Evolutionary conservation across 2,888 invertebrate species (phyloP).

Genomic region (Amaurobius ferox): DNA sequence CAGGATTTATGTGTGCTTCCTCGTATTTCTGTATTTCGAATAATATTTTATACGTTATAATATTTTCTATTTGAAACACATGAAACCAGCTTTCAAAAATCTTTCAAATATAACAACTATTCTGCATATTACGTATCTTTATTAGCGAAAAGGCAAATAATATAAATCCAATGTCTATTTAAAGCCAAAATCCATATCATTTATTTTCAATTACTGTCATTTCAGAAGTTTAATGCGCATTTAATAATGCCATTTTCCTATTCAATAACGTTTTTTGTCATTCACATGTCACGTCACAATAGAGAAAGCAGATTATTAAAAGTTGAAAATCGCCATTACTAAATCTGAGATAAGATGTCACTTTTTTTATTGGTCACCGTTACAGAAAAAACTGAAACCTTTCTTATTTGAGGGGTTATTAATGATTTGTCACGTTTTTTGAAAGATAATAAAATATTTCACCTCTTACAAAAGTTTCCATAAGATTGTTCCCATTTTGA

Average conservation of each 20-base stretch:
- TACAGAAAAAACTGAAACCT: too few relatives aligned
- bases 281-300: not conserved
- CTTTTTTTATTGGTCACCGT: not conserved
- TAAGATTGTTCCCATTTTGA: not conserved
- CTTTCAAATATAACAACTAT: too few relatives aligned
- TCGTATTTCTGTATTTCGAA: too few relatives aligned
- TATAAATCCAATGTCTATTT: too few relatives aligned
- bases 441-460: conserved; percentile 12
- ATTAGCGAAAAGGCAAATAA: not conserved
- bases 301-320: not conserved
- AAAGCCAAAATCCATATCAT: not conserved
- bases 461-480: not conserved
- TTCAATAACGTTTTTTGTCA: not conserved
- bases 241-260: not conserved
- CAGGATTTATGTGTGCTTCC: too few relatives aligned
- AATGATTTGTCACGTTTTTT: not conserved
- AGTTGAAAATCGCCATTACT: not conserved
- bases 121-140: too few relatives aligned
- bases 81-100: too few relatives aligned
- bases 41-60: too few relatives aligned
- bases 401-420: too few relatives aligned
- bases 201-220: not conserved
- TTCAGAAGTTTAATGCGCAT: not conserved
- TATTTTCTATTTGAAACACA: too few relatives aligned
- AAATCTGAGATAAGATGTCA: not conserved